Conservation (phyloP, 2,113 vertebrate species). For the Festucalex cinctus region DNA sequence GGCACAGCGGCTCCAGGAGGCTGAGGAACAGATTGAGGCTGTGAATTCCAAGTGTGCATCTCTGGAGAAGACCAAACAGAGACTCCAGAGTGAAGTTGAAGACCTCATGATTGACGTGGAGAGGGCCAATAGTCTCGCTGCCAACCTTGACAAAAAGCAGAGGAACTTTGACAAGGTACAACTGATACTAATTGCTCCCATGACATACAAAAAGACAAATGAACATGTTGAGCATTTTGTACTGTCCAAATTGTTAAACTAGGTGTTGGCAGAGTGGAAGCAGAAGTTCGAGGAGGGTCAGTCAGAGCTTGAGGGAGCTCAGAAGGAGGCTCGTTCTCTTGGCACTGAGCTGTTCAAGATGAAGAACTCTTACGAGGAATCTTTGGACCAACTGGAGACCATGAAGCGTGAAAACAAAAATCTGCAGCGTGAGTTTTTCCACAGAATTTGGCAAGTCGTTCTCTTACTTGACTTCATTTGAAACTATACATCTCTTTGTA, state of each 20-base stretch:
- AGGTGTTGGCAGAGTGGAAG: constrained; percentile 58
- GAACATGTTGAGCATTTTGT: not conserved
- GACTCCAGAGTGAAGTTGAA: constrained; percentile 62
- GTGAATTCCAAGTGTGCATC: constrained; percentile 60
- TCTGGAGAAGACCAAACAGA: constrained; percentile 63
- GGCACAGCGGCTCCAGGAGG: constrained; percentile 57
- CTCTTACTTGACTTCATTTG: not conserved
- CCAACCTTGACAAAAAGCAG: constrained; percentile 61
- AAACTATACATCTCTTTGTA: constrained; percentile 15
- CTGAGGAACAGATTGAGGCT: constrained; percentile 59
- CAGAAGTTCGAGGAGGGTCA: constrained; percentile 58
- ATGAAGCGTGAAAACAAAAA: constrained; percentile 61
- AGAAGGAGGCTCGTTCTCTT: constrained; percentile 78
- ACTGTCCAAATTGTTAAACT: not conserved
- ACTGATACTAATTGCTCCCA: not conserved
- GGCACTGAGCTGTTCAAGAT: constrained; percentile 82
- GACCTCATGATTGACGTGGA: constrained; percentile 65
- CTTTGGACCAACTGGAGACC: constrained; percentile 64
- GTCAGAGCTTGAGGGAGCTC: constrained; percentile 70
- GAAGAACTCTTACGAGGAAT: constrained; percentile 80
- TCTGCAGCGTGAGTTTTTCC: constrained; percentile 47
- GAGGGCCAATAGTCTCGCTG: constrained; percentile 52
- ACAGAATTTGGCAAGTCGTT: not conserved
- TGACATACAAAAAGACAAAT: not conserved
- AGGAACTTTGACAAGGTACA: constrained; percentile 59